Percentiles rank a stretch among this genome's conserved stretches.
Conservation (phyloP, 2,888 invertebrate species). For the Dichetophora obliterata region DNA sequence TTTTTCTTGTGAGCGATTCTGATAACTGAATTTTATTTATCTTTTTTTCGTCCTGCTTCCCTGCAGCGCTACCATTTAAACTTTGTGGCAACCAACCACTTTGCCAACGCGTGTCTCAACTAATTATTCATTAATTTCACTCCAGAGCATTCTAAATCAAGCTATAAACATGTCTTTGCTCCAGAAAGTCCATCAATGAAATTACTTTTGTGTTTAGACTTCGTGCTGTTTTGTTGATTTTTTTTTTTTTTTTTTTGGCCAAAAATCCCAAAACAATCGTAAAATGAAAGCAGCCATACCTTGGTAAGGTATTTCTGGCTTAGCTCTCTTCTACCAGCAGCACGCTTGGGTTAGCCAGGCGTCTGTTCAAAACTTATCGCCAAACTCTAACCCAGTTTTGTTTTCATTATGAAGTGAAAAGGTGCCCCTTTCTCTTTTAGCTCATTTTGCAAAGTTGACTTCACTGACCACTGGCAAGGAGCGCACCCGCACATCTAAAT, state of each 20-base stretch:
- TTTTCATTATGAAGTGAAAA: constrained; percentile 15
- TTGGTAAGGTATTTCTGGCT: constrained; percentile 52
- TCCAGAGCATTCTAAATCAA: constrained; percentile 26
- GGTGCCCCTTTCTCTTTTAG: neutral
- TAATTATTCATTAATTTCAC: constrained; percentile 35
- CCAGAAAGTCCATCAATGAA: constrained; percentile 59
- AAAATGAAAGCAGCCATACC: constrained; percentile 50
- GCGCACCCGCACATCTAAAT: neutral
- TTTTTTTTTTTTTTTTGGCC: neutral
- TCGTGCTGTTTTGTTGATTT: neutral
- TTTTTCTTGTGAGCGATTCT: too few species aligned
- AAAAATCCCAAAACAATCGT: constrained; percentile 59
- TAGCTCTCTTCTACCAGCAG: constrained; percentile 37
- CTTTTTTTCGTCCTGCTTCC: neutral
- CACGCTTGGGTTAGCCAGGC: constrained; percentile 39
- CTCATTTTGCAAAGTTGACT: neutral
- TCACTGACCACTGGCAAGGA: neutral
- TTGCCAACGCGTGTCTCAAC: constrained; percentile 21
- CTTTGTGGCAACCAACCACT: neutral
- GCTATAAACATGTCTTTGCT: constrained; percentile 32
- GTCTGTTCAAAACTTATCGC: neutral
- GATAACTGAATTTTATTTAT: too few species aligned
- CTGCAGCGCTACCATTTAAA: neutral
- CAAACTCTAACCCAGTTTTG: neutral
- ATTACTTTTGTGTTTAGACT: constrained; percentile 52